A percentile compares a stretch with the other conserved stretches of the same genome.
phyloP scores from a whole-genome alignment of 2,113 vertebrate genomes.

The Chiloscyllium plagiosum region DNA sequence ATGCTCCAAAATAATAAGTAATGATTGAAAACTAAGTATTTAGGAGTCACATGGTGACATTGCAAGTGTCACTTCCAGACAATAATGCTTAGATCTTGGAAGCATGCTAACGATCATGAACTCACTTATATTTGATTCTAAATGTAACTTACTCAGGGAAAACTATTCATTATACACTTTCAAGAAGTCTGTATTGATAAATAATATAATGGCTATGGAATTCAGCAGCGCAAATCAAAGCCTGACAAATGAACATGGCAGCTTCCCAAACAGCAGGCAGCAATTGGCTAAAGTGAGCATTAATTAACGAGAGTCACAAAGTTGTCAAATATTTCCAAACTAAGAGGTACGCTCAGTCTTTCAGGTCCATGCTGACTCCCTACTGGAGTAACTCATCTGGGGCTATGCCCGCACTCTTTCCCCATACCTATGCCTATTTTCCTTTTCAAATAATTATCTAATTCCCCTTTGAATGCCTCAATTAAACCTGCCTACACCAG shows the following conservation, averaged over 20 bases:
- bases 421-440: too few species aligned
- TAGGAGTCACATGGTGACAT: not conserved
- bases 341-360: too few species aligned
- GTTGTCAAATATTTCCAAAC: too few species aligned
- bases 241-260: not conserved
- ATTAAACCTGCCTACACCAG: too few species aligned
- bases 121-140: not conserved
- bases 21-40: conserved; percentile 43
- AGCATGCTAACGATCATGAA: not conserved
- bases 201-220: not conserved
- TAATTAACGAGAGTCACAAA: not conserved
- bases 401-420: too few species aligned
- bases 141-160: not conserved
- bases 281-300: not conserved
- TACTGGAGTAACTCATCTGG: too few species aligned
- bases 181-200: not conserved
- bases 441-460: too few species aligned
- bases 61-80: not conserved
- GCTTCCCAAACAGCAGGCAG: not conserved
- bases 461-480: too few species aligned
- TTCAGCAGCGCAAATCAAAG: not conserved
- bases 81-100: not conserved
- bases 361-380: too few species aligned
- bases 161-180: not conserved
- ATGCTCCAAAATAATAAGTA: conserved; percentile 49